These are phyloP conservation scores for Brachystomella parvula DNA, from an alignment of 1,140 invertebrate genomes.

Conservation along the genomic window DNA sequence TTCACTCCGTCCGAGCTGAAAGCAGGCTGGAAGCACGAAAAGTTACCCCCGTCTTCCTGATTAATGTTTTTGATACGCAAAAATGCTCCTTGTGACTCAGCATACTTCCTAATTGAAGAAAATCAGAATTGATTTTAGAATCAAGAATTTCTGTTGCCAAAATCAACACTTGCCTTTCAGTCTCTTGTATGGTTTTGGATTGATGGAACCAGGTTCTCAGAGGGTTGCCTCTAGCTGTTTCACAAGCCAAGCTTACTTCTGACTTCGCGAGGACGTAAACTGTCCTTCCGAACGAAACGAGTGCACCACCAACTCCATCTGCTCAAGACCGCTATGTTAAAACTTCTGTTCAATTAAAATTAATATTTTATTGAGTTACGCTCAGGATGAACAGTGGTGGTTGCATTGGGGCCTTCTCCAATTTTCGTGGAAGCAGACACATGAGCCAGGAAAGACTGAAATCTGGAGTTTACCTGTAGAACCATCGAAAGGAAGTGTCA, in stretches of 20 bases:
- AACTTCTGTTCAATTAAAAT: background rate
- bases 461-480: background rate
- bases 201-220: background rate
- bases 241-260: background rate
- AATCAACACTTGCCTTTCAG: background rate
- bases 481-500: no score
- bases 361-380: no score
- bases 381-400: background rate
- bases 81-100: background rate
- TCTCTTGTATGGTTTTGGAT: slow-evolving; percentile 1
- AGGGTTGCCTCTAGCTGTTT: background rate
- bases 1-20: background rate
- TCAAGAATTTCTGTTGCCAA: no score
- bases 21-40: background rate
- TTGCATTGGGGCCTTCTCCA: slow-evolving; percentile 56
- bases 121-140: background rate
- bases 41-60: slow-evolving; percentile 3
- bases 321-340: background rate
- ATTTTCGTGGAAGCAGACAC: slow-evolving; percentile 68
- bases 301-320: background rate
- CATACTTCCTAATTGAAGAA: slow-evolving; percentile 2
- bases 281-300: background rate
- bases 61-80: background rate
- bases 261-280: background rate
- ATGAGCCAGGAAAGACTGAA: background rate